These are phyloP conservation scores for Dorcus hopei DNA, from an alignment of 2,888 invertebrate genomes.

Conservation along the genomic window DNA sequence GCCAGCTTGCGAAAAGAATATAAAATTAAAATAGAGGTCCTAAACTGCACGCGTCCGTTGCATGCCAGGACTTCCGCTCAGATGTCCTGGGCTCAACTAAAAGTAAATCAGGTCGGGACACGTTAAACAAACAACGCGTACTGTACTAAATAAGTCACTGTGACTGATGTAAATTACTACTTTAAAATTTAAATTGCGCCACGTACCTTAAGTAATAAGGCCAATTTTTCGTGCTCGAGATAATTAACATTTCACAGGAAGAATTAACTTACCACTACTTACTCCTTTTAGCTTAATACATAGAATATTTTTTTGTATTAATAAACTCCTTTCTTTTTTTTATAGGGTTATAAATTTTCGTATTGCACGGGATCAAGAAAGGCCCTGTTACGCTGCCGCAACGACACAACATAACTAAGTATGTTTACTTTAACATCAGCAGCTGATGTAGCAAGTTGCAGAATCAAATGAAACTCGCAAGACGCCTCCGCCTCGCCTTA, in stretches of 20 bases:
- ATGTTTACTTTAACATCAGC: conserved; percentile 27
- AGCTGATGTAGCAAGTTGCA: conserved; percentile 25
- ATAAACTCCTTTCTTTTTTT: too few relatives aligned
- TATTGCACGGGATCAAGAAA: too few relatives aligned
- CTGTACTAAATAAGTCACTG: conserved; percentile 19
- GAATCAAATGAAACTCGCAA: conserved; percentile 22
- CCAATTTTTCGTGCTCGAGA: too few relatives aligned
- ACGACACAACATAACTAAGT: conserved; percentile 2
- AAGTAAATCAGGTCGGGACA: conserved; percentile 17
- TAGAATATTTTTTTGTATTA: too few relatives aligned
- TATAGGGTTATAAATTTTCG: too few relatives aligned
- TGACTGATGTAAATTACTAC: conserved; percentile 12
- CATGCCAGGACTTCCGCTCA: conserved; percentile 17
- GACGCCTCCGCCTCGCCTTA: conserved; percentile 8
- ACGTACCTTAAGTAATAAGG: background rate
- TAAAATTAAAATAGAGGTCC: conserved; percentile 16
- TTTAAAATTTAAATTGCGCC: background rate
- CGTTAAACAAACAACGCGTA: conserved; percentile 16
- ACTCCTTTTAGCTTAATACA: too few relatives aligned
- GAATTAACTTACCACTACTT: too few relatives aligned
- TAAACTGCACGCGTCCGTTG: background rate
- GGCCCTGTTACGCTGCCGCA: background rate
- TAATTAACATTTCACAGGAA: too few relatives aligned
- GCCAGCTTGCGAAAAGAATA: conserved; percentile 16
- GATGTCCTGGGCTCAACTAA: conserved; percentile 17